Evolutionary conservation across 2,888 invertebrate species (phyloP).

Genomic region (Lampropteryx suffumata): DNA sequence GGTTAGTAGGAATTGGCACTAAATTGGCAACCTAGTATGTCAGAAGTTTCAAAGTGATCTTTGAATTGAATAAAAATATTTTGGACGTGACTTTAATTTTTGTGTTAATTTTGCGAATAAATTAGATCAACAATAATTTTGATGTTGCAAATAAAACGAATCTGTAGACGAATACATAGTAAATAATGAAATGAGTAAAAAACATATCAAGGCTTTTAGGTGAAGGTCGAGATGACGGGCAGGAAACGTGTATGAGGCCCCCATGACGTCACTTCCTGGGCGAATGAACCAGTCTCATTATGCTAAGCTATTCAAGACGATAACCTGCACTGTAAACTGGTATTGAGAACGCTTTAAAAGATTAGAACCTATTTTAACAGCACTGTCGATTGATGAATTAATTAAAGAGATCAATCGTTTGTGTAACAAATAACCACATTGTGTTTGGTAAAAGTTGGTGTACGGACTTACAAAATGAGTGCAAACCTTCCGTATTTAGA

Average conservation of each 20-base stretch:
- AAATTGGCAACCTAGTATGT: too few relatives aligned
- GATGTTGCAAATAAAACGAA: neutral
- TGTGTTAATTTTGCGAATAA: too few relatives aligned
- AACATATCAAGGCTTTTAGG: slow-evolving; percentile 56
- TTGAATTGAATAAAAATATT: too few relatives aligned
- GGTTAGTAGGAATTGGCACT: too few relatives aligned
- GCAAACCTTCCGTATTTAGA: slow-evolving; percentile 12
- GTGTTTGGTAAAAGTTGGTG: slow-evolving; percentile 23
- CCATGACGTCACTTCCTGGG: slow-evolving; percentile 71
- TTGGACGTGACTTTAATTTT: too few relatives aligned
- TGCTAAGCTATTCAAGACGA: slow-evolving; percentile 52
- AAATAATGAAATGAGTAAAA: too few relatives aligned
- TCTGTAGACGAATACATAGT: slow-evolving; percentile 2
- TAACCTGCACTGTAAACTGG: slow-evolving; percentile 59
- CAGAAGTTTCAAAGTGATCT: too few relatives aligned
- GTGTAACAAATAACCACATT: slow-evolving; percentile 31
- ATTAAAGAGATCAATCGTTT: slow-evolving; percentile 36
- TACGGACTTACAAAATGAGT: slow-evolving; percentile 23
- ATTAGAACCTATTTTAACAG: slow-evolving; percentile 48
- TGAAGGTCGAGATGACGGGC: slow-evolving; percentile 69
- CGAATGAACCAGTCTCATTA: slow-evolving; percentile 56
- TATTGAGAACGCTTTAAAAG: slow-evolving; percentile 47
- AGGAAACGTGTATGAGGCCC: slow-evolving; percentile 61
- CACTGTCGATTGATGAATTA: slow-evolving; percentile 37
- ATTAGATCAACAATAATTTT: too few relatives aligned